A percentile compares a stretch with the other conserved stretches of the same genome.
These are phyloP conservation scores for Polia nebulosa DNA, from an alignment of 2,888 invertebrate species.

Conservation along the genomic window DNA sequence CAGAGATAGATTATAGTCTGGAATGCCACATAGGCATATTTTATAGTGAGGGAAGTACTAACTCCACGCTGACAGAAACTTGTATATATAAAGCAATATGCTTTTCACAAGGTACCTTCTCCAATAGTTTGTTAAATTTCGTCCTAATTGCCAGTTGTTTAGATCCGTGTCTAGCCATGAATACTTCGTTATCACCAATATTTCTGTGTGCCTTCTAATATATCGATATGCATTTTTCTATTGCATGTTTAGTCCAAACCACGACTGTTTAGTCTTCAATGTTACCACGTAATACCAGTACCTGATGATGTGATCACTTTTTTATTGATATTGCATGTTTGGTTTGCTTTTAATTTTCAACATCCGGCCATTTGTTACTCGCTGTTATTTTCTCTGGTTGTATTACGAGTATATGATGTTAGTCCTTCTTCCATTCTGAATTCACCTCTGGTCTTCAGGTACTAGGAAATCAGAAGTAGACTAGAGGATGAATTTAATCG, in stretches of 20 bases:
- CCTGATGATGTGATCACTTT: neutral
- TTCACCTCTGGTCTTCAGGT: neutral
- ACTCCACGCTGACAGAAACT: no score
- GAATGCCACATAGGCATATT: no score
- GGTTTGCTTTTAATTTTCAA: constrained; percentile 9
- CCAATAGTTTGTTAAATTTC: neutral
- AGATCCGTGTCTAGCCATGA: neutral
- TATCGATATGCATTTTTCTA: neutral
- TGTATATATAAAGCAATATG: no score
- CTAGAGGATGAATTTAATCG: no score
- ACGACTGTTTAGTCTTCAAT: neutral
- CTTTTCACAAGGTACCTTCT: no score
- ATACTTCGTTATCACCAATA: neutral
- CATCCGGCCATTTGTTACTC: neutral
- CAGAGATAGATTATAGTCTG: no score
- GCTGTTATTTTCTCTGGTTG: neutral
- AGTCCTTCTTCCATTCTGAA: neutral
- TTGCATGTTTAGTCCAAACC: neutral
- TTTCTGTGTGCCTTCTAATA: neutral
- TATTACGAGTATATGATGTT: neutral
- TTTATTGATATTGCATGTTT: constrained; percentile 4
- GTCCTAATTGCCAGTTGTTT: neutral
- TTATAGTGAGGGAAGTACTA: no score
- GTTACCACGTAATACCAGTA: neutral
- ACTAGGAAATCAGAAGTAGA: neutral